Conservation (phyloP, 2,113 vertebrate genomes). For the Porphyrio hochstetteri region DNA sequence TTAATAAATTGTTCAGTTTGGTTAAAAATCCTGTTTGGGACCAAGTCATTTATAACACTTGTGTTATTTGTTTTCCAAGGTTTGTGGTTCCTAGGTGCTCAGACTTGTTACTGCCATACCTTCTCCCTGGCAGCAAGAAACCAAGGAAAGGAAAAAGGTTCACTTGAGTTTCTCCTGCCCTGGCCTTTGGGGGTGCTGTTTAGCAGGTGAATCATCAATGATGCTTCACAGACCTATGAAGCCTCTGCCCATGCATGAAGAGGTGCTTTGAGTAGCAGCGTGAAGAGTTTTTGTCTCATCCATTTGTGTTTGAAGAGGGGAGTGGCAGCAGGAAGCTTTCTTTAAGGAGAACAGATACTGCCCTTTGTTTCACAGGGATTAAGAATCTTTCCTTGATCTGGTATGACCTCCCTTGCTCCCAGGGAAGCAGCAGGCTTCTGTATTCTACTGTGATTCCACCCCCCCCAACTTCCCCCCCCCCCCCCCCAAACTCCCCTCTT, state of each 20-base stretch:
- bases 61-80: neutral
- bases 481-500: too few relatives aligned
- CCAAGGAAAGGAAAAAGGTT: neutral
- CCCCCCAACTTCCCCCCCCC: too few relatives aligned
- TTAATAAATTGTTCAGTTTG: too few relatives aligned
- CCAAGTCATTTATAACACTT: too few relatives aligned
- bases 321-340: neutral
- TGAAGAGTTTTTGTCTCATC: neutral
- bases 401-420: neutral
- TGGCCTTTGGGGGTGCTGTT: neutral
- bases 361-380: neutral
- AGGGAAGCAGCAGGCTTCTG: neutral
- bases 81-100: neutral
- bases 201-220: neutral
- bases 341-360: neutral
- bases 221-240: too few relatives aligned
- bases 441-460: neutral
- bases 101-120: accelerated
- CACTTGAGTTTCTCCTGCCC: neutral
- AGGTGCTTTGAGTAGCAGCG: neutral
- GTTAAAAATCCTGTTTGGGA: too few relatives aligned
- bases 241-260: neutral
- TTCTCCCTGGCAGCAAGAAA: neutral
- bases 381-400: neutral
- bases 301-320: neutral